phyloP scores from a whole-genome alignment of 2,888 invertebrate species.

The Lasioglossum figueresi region DNA sequence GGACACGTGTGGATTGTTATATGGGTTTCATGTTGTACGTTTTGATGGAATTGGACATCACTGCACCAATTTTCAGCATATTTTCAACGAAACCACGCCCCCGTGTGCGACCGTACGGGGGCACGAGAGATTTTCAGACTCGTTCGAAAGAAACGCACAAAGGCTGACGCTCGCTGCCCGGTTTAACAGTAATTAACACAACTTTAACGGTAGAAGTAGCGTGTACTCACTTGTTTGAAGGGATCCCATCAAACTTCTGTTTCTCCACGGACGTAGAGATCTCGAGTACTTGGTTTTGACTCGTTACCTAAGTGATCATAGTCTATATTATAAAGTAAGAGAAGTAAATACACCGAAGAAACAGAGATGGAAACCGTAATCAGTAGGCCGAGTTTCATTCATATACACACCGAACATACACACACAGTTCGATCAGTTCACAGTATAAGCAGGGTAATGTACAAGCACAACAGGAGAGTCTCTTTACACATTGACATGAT shows the following conservation, averaged over 20 bases:
- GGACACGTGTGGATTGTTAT: neutral
- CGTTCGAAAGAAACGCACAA: constrained; percentile 24
- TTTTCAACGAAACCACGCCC: neutral
- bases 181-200: constrained; percentile 31
- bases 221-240: constrained; percentile 28
- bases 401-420: neutral
- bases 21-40: neutral
- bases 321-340: constrained; percentile 38
- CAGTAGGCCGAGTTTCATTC: constrained; percentile 18
- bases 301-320: constrained; percentile 40
- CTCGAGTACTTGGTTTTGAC: constrained; percentile 31
- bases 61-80: neutral
- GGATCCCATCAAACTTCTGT: constrained; percentile 6
- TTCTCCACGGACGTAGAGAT: constrained; percentile 10
- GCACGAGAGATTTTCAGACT: neutral
- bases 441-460: constrained; percentile 49
- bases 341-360: constrained; percentile 5
- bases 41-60: neutral
- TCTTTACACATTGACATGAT: constrained; percentile 7
- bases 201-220: constrained; percentile 35
- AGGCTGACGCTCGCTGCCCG: constrained; percentile 48
- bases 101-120: neutral
- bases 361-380: constrained; percentile 25
- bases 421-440: constrained; percentile 20
- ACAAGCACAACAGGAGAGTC: constrained; percentile 38